phyloP scores from a whole-genome alignment of 2,797 vertebrate genomes.

The Gymnocypris eckloni region DNA sequence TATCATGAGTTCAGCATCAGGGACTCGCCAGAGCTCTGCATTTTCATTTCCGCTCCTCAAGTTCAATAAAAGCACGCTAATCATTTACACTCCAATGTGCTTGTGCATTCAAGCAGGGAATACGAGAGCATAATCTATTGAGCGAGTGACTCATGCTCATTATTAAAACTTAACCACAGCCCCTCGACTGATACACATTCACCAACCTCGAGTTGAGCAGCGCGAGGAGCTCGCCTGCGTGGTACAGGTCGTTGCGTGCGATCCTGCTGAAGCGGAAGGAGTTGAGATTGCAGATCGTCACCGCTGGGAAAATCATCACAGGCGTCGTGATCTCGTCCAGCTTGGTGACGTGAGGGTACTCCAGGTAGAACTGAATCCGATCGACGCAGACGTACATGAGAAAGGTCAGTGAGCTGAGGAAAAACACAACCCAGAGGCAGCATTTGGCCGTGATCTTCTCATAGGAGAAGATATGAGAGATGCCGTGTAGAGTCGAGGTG shows the following conservation, averaged over 20 bases:
- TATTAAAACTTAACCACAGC: slow-evolving; percentile 28
- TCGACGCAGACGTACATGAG: slow-evolving; percentile 92
- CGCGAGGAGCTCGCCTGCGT: slow-evolving; percentile 94
- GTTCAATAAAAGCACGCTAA: slow-evolving; percentile 8
- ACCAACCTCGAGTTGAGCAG: slow-evolving; percentile 95
- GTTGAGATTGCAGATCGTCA: slow-evolving; percentile 99
- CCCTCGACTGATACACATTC: background rate
- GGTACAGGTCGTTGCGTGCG: slow-evolving; percentile 97
- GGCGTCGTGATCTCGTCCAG: slow-evolving; percentile 91
- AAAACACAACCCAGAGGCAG: slow-evolving; percentile 91
- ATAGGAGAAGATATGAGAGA: slow-evolving; percentile 97
- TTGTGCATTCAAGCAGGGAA: slow-evolving; percentile 25
- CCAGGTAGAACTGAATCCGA: slow-evolving; percentile 94
- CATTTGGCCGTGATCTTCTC: slow-evolving; percentile 91
- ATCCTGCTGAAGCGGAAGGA: slow-evolving; percentile 96
- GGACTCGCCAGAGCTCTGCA: slow-evolving; percentile 17
- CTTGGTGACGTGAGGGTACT: slow-evolving; percentile 96
- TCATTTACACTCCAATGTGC: slow-evolving; percentile 9
- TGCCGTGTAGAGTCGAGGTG: slow-evolving; percentile 94
- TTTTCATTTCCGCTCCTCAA: slow-evolving; percentile 26
- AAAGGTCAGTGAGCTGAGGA: slow-evolving; percentile 90
- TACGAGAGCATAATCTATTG: slow-evolving; percentile 19
- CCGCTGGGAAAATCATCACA: slow-evolving; percentile 90
- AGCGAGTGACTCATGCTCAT: slow-evolving; percentile 35
- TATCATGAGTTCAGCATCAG: background rate